A percentile compares a stretch with the other conserved stretches of the same genome.
Conservation (phyloP, 2,888 invertebrate species). For the Netelia melanura region DNA sequence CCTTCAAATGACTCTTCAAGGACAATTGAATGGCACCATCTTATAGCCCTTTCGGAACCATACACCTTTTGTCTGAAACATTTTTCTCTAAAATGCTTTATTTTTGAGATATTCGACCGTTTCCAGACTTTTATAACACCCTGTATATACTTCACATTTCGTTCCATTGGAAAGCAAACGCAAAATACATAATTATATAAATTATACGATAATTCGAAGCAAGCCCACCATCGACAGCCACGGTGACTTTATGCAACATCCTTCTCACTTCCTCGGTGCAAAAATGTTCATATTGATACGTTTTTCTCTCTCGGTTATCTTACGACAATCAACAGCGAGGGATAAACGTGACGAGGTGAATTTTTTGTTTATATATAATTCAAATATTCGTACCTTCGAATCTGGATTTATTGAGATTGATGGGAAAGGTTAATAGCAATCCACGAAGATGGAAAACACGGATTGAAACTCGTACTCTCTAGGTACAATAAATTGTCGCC, state of each 20-base stretch:
- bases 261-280: neutral
- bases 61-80: too few species aligned
- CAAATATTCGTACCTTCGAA: slow-evolving; percentile 11
- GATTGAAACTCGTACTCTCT: slow-evolving; percentile 3
- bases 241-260: neutral
- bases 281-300: neutral
- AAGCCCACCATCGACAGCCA: neutral
- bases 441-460: slow-evolving; percentile 11
- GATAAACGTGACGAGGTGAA: slow-evolving; percentile 9
- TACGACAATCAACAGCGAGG: slow-evolving; percentile 6
- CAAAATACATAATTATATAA: neutral
- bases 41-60: too few species aligned
- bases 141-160: neutral
- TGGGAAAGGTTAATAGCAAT: slow-evolving; percentile 35
- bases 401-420: slow-evolving; percentile 42
- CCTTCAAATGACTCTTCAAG: too few species aligned
- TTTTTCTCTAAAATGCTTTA: too few species aligned
- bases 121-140: too few species aligned
- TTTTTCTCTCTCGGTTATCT: neutral
- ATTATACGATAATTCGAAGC: neutral
- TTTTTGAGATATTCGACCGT: too few species aligned
- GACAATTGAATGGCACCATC: too few species aligned
- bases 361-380: slow-evolving; percentile 1
- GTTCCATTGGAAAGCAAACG: neutral
- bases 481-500: slow-evolving; percentile 1